Conservation (phyloP, 2,888 invertebrate species). For the Coleophora deauratella region DNA sequence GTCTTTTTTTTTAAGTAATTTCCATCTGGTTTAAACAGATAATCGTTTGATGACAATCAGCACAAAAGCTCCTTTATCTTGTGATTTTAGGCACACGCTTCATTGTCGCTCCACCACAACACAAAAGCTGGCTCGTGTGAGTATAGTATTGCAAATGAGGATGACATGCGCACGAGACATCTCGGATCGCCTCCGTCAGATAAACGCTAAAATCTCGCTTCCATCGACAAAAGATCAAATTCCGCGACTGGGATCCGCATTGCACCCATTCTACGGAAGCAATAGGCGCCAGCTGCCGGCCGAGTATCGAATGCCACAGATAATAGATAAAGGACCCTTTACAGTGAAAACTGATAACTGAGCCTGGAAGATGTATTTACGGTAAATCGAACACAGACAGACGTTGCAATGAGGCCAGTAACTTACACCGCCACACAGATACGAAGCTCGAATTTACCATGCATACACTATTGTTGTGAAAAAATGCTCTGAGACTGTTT, state of each 20-base stretch:
- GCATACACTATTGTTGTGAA: too few species aligned
- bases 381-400: constrained; percentile 62
- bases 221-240: constrained; percentile 66
- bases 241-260: constrained; percentile 46
- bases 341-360: constrained; percentile 56
- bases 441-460: too few species aligned
- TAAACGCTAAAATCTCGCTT: constrained; percentile 55
- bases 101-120: constrained; percentile 58
- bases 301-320: constrained; percentile 53
- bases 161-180: constrained; percentile 63
- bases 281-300: constrained; percentile 63
- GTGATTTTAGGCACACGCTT: constrained; percentile 43
- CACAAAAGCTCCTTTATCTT: constrained; percentile 26
- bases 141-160: constrained; percentile 48
- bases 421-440: constrained; percentile 34
- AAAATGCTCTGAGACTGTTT: too few species aligned
- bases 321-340: constrained; percentile 60
- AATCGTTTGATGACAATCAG: constrained; percentile 26
- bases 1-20: too few species aligned
- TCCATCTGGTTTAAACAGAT: too few species aligned
- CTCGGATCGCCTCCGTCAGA: constrained; percentile 44
- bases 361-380: constrained; percentile 52
- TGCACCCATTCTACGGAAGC: constrained; percentile 60
- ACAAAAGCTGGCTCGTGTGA: constrained; percentile 42
- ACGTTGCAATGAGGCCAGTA: constrained; percentile 53